Conservation (phyloP, 2,888 invertebrate species). For the Rhamnusium bicolor region DNA sequence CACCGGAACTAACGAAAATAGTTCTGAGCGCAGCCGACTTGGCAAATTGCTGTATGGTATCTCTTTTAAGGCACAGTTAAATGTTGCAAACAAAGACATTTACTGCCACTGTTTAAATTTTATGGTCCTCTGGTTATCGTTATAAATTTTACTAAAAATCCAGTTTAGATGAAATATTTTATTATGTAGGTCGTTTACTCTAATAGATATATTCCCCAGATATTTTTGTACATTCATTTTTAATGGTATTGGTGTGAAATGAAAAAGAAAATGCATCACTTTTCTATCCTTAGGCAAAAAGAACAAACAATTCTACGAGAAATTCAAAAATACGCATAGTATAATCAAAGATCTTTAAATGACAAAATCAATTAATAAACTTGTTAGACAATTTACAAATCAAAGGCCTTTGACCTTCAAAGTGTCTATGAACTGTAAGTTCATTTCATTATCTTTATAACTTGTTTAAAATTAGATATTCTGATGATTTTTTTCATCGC, state of each 20-base stretch:
- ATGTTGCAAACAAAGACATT: conserved; percentile 13
- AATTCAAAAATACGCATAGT: background rate
- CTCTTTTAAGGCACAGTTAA: conserved; percentile 4
- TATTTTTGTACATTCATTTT: too few species aligned
- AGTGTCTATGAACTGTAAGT: conserved; percentile 25
- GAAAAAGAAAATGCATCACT: too few species aligned
- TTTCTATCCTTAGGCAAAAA: too few species aligned
- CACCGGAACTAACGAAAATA: conserved; percentile 30
- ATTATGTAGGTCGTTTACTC: background rate
- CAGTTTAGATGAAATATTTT: background rate
- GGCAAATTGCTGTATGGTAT: conserved; percentile 16
- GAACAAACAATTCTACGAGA: background rate
- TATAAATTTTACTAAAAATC: background rate
- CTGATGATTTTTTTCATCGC: conserved; percentile 1
- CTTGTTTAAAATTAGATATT: conserved; percentile 16
- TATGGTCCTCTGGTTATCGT: background rate
- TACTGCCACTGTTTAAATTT: background rate
- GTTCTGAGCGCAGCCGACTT: background rate
- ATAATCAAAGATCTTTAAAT: conserved; percentile 6
- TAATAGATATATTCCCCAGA: too few species aligned
- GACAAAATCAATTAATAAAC: conserved; percentile 20
- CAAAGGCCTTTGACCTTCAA: conserved; percentile 29
- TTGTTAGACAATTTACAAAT: conserved; percentile 24
- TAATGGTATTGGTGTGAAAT: too few species aligned
- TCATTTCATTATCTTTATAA: conserved; percentile 24